These are phyloP conservation scores for Andrena fulva DNA, from an alignment of 2,888 invertebrate species.

Conservation along the genomic window DNA sequence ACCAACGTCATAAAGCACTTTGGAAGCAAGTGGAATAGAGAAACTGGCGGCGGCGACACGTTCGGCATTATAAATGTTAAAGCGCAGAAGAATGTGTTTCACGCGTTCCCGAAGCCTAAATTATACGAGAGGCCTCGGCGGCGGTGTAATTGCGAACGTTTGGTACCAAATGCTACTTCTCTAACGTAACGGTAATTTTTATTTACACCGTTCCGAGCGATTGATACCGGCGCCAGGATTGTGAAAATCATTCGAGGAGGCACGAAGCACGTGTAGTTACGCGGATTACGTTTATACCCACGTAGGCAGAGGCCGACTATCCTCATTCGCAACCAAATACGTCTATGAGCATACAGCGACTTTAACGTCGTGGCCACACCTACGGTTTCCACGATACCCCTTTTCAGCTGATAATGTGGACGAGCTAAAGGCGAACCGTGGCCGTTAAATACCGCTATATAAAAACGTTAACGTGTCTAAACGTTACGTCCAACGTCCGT, in stretches of 20 bases:
- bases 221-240: neutral
- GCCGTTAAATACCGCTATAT: neutral
- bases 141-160: slow-evolving; percentile 41
- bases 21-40: slow-evolving; percentile 18
- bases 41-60: slow-evolving; percentile 37
- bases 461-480: slow-evolving; percentile 5
- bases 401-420: slow-evolving; percentile 34
- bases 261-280: slow-evolving; percentile 48
- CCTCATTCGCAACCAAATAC: slow-evolving; percentile 81
- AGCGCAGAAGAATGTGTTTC: slow-evolving; percentile 52
- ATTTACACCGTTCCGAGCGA: neutral
- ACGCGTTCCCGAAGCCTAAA: slow-evolving; percentile 27
- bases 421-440: neutral
- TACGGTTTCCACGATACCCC: slow-evolving; percentile 49
- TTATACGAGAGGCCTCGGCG: slow-evolving; percentile 36
- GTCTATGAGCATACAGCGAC: slow-evolving; percentile 70
- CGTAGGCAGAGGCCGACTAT: slow-evolving; percentile 73
- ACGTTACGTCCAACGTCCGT: slow-evolving; percentile 9
- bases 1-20: neutral
- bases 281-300: slow-evolving; percentile 54
- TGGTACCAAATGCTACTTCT: neutral
- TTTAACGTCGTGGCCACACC: slow-evolving; percentile 66
- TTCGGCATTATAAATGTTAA: slow-evolving; percentile 29
- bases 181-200: too few relatives aligned
- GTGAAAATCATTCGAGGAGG: neutral